phyloP scores from a whole-genome alignment of 1,140 invertebrate genomes.

The Brachionus asplanchnoidis region DNA sequence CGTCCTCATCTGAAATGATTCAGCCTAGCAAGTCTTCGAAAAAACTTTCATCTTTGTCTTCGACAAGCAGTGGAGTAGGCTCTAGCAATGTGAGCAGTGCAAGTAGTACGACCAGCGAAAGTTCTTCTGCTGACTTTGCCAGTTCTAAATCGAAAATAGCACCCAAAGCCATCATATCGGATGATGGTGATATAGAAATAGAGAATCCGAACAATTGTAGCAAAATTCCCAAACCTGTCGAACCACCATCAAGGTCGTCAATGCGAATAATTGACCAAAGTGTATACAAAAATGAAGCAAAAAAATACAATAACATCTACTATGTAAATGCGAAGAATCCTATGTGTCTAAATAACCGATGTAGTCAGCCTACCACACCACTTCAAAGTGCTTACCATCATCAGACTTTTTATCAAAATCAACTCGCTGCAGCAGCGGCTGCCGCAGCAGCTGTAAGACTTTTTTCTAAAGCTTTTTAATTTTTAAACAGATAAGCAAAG shows the following conservation, averaged over 20 bases:
- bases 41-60: not conserved
- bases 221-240: not conserved
- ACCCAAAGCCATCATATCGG: slow-evolving; percentile 10
- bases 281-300: not conserved
- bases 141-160: slow-evolving; percentile 8
- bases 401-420: not conserved
- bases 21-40: not conserved
- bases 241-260: not conserved
- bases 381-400: not conserved
- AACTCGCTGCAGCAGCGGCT: not conserved
- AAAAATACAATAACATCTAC: slow-evolving; percentile 10
- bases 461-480: too few species aligned
- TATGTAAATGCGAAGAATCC: slow-evolving; percentile 22
- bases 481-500: not conserved
- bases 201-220: not conserved
- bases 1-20: not conserved
- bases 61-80: slow-evolving; percentile 30
- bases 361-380: not conserved
- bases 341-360: not conserved
- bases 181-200: slow-evolving; percentile 34
- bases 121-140: not conserved
- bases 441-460: slow-evolving; percentile 24
- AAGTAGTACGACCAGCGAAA: slow-evolving; percentile 15
- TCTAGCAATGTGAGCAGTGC: slow-evolving; percentile 39
- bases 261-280: slow-evolving; percentile 7